phyloP scores from a whole-genome alignment of 1,140 invertebrate genomes.

The Solenopsis fugax region DNA sequence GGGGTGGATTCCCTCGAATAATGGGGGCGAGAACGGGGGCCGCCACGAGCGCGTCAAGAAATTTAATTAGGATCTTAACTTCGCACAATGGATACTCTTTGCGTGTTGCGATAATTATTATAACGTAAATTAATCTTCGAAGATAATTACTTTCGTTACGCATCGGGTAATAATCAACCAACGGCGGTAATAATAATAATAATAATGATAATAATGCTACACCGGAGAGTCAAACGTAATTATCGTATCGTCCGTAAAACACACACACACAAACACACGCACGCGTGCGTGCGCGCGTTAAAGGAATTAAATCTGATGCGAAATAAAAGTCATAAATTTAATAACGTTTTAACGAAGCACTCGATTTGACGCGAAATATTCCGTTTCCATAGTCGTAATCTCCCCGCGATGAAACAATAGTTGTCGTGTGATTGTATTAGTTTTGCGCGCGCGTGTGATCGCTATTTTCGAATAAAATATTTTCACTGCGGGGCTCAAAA shows the following conservation, averaged over 20 bases:
- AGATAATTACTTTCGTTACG: slow-evolving; percentile 56
- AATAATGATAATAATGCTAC: slow-evolving; percentile 6
- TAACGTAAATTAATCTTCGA: slow-evolving; percentile 46
- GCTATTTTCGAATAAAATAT: slow-evolving; percentile 37
- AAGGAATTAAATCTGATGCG: slow-evolving; percentile 32
- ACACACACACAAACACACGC: too few species aligned
- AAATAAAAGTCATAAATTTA: slow-evolving; percentile 46
- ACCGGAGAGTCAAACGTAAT: slow-evolving; percentile 18
- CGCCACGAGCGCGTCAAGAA: background rate
- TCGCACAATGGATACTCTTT: slow-evolving; percentile 19
- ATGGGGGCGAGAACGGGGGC: background rate
- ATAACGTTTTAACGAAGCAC: slow-evolving; percentile 27
- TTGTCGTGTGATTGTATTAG: slow-evolving; percentile 1
- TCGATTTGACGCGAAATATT: slow-evolving; percentile 5
- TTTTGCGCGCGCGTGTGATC: slow-evolving; percentile 1
- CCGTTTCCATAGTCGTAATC: slow-evolving; percentile 46
- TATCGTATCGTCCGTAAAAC: slow-evolving; percentile 3
- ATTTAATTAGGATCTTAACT: slow-evolving; percentile 58
- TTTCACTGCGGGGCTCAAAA: slow-evolving; percentile 12
- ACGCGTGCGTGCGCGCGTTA: background rate
- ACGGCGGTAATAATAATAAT: slow-evolving; percentile 46
- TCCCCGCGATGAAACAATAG: background rate
- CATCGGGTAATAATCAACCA: slow-evolving; percentile 45
- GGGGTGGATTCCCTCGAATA: slow-evolving; percentile 2
- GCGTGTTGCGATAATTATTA: slow-evolving; percentile 46